These are phyloP conservation scores for Steatornis caripensis DNA, from an alignment of 2,113 vertebrate species.

Conservation along the genomic window DNA sequence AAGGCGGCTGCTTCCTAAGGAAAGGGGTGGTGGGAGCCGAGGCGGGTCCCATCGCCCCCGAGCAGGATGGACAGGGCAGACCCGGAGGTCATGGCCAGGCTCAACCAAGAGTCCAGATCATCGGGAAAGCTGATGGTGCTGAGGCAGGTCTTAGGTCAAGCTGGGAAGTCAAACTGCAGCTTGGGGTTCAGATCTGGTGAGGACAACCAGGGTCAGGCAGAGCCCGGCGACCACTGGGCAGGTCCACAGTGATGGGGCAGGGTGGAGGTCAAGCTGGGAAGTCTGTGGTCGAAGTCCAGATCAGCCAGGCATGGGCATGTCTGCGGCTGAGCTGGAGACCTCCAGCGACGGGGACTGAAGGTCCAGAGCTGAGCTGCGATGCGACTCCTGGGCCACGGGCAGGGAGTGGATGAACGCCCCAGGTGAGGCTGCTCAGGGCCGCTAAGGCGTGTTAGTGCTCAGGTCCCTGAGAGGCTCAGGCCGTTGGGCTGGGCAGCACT, in stretches of 20 bases:
- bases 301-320: background rate
- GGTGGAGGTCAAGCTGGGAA: background rate
- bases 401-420: background rate
- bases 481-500: no score
- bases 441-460: accelerated
- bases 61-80: background rate
- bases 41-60: accelerated
- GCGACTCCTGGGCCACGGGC: background rate
- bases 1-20: background rate
- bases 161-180: background rate
- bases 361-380: background rate
- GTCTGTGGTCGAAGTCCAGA: background rate
- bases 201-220: background rate
- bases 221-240: background rate
- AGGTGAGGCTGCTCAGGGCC: background rate
- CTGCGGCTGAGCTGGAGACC: background rate
- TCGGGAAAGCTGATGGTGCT: background rate
- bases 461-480: background rate
- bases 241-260: background rate
- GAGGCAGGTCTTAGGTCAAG: background rate
- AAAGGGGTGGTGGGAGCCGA: background rate
- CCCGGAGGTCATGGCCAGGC: background rate
- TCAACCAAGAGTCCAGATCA: background rate
- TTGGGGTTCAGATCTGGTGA: background rate
- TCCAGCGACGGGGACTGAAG: background rate